These are phyloP conservation scores for Drosophila bocki DNA, from an alignment of 1,140 invertebrate genomes.

Conservation along the genomic window DNA sequence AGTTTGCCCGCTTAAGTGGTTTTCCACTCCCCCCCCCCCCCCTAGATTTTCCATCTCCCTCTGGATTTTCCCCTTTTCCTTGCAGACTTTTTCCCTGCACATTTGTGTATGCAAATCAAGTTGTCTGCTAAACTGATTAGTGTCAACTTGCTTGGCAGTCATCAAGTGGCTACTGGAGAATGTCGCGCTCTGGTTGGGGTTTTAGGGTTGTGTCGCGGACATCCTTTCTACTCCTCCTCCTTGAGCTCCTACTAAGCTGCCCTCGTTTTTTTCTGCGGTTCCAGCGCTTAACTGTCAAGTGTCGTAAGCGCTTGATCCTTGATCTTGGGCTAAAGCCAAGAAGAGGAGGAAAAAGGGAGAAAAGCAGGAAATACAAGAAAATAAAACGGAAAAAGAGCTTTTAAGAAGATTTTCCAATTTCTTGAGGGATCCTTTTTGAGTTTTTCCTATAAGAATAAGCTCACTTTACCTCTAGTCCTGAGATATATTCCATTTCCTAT, in stretches of 20 bases:
- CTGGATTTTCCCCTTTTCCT: neutral
- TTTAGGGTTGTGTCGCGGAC: conserved; percentile 10
- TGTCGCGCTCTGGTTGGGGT: conserved; percentile 5
- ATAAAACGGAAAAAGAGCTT: neutral
- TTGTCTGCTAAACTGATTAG: conserved; percentile 61
- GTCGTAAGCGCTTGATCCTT: conserved; percentile 43
- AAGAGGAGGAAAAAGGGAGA: neutral
- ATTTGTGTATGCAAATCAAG: conserved; percentile 53
- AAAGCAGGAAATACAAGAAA: neutral
- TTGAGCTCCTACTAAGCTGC: conserved; percentile 10
- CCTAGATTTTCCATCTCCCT: neutral
- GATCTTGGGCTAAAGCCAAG: conserved; percentile 11
- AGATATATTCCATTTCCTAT: no score
- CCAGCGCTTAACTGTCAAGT: conserved; percentile 31
- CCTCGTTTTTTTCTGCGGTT: conserved; percentile 15
- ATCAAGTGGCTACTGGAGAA: conserved; percentile 49
- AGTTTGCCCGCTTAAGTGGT: conserved; percentile 76
- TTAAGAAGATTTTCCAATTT: no score
- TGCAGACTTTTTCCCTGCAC: conserved; percentile 13
- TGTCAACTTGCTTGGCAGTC: conserved; percentile 45
- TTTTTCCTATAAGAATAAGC: neutral
- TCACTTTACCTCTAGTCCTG: no score
- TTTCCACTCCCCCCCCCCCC: conserved; percentile 24
- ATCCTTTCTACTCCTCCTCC: neutral
- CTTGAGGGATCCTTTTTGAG: neutral